Evolutionary conservation across 2,888 invertebrate species (phyloP).

Genomic region (Andrena trimmerana): DNA sequence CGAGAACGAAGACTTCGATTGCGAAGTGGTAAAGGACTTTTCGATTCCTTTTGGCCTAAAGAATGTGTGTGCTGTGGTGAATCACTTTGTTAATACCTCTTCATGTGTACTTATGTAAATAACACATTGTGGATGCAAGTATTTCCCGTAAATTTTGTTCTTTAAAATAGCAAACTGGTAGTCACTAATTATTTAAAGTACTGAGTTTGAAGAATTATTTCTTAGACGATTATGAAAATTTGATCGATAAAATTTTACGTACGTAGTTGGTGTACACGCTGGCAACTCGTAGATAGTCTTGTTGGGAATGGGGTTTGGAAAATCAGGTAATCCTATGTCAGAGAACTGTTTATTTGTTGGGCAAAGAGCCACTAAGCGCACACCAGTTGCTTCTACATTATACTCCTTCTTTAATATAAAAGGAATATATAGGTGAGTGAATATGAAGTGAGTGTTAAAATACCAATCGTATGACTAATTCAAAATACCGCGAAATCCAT

Average conservation of each 20-base stretch:
- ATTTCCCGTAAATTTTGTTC: too few species aligned
- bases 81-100: too few species aligned
- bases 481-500: slow-evolving; percentile 67
- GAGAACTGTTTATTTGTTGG: slow-evolving; percentile 70
- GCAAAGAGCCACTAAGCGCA: slow-evolving; percentile 78
- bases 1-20: not conserved
- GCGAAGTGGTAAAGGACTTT: too few species aligned
- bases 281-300: slow-evolving; percentile 23
- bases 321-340: slow-evolving; percentile 71
- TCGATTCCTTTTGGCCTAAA: too few species aligned
- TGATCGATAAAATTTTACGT: slow-evolving; percentile 16
- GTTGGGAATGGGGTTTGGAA: slow-evolving; percentile 56
- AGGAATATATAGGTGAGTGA: not conserved
- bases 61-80: too few species aligned
- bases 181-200: too few species aligned
- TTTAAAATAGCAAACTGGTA: too few species aligned
- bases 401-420: slow-evolving; percentile 55
- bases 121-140: too few species aligned
- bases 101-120: too few species aligned
- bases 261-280: slow-evolving; percentile 46
- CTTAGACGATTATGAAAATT: too few species aligned
- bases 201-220: too few species aligned
- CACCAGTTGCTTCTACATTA: slow-evolving; percentile 70
- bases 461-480: not conserved
- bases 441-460: not conserved